Evolutionary conservation across 2,888 invertebrate species (phyloP).

Genomic region (Brassicogethes aeneus): DNA sequence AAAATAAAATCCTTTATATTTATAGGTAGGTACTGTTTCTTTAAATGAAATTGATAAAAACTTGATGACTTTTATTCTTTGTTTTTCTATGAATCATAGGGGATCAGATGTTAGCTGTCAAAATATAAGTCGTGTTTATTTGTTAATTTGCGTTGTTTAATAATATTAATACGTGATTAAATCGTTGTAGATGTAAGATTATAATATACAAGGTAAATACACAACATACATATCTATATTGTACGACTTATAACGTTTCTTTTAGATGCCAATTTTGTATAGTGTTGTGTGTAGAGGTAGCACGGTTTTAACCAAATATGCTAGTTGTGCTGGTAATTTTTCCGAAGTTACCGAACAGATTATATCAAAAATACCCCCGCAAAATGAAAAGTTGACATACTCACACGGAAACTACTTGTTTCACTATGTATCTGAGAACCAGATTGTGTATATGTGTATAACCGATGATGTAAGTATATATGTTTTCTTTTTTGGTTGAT

Average conservation of each 20-base stretch:
- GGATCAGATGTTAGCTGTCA: too few relatives aligned
- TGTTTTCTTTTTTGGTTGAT: not conserved
- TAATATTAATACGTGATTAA: too few relatives aligned
- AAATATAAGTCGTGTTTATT: too few relatives aligned
- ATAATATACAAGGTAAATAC: too few relatives aligned
- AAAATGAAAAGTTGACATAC: slow-evolving; percentile 86
- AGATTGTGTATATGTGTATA: slow-evolving; percentile 87
- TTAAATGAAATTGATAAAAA: too few relatives aligned
- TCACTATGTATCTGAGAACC: slow-evolving; percentile 82
- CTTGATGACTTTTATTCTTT: too few relatives aligned
- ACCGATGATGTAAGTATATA: slow-evolving; percentile 75
- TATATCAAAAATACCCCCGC: slow-evolving; percentile 75
- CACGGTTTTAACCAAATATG: slow-evolving; percentile 82
- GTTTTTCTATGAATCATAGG: too few relatives aligned
- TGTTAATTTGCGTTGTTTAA: too few relatives aligned
- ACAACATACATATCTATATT: too few relatives aligned
- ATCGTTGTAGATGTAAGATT: too few relatives aligned
- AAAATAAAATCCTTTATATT: too few relatives aligned
- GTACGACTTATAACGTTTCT: slow-evolving; percentile 13
- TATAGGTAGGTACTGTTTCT: too few relatives aligned
- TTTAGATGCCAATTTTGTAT: slow-evolving; percentile 81
- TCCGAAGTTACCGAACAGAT: slow-evolving; percentile 91
- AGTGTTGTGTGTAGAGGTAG: slow-evolving; percentile 81
- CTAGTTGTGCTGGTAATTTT: slow-evolving; percentile 89
- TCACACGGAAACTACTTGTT: slow-evolving; percentile 89